Evolutionary conservation across 2,113 vertebrate species (phyloP), one percentile per base, ranked within the genome.

Genomic region (Hemiprocne comata): DNA sequence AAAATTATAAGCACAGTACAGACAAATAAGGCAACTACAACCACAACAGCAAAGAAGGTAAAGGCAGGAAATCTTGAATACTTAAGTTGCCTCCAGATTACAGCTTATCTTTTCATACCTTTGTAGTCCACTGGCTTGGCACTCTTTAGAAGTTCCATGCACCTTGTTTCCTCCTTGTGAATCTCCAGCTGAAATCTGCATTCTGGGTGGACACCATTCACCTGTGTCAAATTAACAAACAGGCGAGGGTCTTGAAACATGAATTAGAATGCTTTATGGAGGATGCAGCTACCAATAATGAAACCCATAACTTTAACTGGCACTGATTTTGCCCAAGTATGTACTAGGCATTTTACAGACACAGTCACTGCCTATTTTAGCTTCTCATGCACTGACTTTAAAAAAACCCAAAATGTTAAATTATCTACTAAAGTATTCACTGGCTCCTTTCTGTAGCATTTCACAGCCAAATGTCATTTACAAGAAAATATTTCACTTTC

Each of bases 161-260:
- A 98, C 53, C 89, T 97, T 20, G 90, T 90, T 93, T 98, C 97
- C 61, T 98, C 98, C 80, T 98, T 96, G 62, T 98, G 97, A 90
- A 98, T 97, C 91, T 98, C 98, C 96, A 98, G 88, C 13, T 97
- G 96, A 65, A 98, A 91, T 66, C 97, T 95, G 86, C 98, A 98
- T 96, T 98, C 98, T 50, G 98, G 98, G 20, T 98, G 97, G 90
- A 98, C 90, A 40, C 98, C 79, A 67, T 82, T 93, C 58, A 98
- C 98, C 98, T 98, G 95, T 78, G 67, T 20, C 67, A 89, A 96
- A 89, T 87, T 18, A 95, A 92, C 34, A 91, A 64, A 86, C 1
- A 36, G 19, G 7, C 31, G 19, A 36, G 36, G 9, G 36, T 44
- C 60, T 77, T 80, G 25, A 93, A 90, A 81, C 6, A 13, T 1